Percentiles rank a stretch among this genome's conserved stretches.
These are phyloP conservation scores for Terebella lapidaria DNA, from an alignment of 2,888 invertebrate species.

Conservation along the genomic window DNA sequence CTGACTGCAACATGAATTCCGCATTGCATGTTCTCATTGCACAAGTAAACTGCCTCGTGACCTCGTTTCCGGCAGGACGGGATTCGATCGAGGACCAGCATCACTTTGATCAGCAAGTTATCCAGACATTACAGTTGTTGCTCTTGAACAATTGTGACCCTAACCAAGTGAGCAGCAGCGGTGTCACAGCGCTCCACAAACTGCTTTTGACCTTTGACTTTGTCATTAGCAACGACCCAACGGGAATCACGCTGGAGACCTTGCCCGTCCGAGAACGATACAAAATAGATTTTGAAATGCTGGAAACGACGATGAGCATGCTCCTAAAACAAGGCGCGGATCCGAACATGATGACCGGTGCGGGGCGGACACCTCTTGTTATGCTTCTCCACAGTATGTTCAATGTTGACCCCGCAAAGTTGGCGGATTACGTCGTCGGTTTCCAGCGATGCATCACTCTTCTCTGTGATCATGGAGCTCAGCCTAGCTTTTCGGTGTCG, in stretches of 20 bases:
- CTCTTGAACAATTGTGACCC: slow-evolving; percentile 45
- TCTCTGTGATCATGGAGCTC: slow-evolving; percentile 67
- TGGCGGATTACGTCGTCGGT: slow-evolving; percentile 54
- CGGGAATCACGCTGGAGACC: slow-evolving; percentile 21
- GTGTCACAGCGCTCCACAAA: slow-evolving; percentile 70
- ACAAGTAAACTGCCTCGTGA: slow-evolving; percentile 59
- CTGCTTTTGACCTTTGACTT: slow-evolving; percentile 52
- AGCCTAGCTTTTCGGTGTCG: slow-evolving; percentile 56
- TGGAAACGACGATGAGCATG: slow-evolving; percentile 32
- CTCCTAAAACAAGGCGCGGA: slow-evolving; percentile 38
- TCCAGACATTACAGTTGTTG: slow-evolving; percentile 35
- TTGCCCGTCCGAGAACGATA: slow-evolving; percentile 30
- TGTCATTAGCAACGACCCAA: slow-evolving; percentile 20
- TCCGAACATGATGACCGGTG: slow-evolving; percentile 33
- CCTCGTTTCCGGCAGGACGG: slow-evolving; percentile 55
- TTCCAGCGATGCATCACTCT: slow-evolving; percentile 69
- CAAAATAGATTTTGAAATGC: slow-evolving; percentile 33
- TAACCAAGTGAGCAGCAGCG: slow-evolving; percentile 54
- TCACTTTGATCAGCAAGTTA: slow-evolving; percentile 28
- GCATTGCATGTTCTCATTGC: slow-evolving; percentile 62
- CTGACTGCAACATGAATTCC: slow-evolving; percentile 69
- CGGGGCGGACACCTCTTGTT: slow-evolving; percentile 61
- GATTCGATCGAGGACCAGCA: slow-evolving; percentile 55
- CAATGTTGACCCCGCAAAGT: slow-evolving; percentile 69
- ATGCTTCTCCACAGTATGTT: slow-evolving; percentile 70